Conservation (phyloP, 1,140 invertebrate genomes). For the Trypoxylus dichotomus region DNA sequence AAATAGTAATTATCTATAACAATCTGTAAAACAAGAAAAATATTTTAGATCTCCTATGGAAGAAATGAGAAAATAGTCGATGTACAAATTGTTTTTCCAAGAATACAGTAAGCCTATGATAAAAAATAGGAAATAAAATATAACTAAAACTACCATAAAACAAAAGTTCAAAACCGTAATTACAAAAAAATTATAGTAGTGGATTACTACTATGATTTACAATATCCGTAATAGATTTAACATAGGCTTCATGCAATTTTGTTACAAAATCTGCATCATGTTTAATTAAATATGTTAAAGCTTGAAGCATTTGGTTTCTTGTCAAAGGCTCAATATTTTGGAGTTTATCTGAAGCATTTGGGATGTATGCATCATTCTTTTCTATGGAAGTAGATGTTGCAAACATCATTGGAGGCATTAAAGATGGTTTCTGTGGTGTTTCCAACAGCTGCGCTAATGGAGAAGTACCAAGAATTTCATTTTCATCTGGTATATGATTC, state of each 20-base stretch:
- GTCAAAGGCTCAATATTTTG: slow-evolving; percentile 70
- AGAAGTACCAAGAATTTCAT: slow-evolving; percentile 52
- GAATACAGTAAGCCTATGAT: not conserved
- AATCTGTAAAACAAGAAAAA: not conserved
- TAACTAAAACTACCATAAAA: slow-evolving; percentile 16
- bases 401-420: slow-evolving; percentile 85
- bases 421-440: slow-evolving; percentile 65
- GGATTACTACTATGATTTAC: slow-evolving; percentile 25
- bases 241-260: slow-evolving; percentile 87
- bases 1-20: slow-evolving; percentile 1
- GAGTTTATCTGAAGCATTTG: slow-evolving; percentile 35
- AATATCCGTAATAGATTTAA: slow-evolving; percentile 77
- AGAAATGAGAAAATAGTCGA: not conserved
- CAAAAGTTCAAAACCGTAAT: not conserved
- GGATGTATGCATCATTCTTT: slow-evolving; percentile 34
- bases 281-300: slow-evolving; percentile 82
- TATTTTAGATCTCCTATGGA: not conserved
- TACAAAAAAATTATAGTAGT: slow-evolving; percentile 9
- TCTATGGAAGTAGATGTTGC: slow-evolving; percentile 54
- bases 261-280: slow-evolving; percentile 84
- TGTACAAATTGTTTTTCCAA: not conserved
- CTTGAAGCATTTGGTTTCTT: slow-evolving; percentile 83
- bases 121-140: slow-evolving; percentile 11
- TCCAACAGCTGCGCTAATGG: slow-evolving; percentile 56
- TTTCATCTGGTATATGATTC: slow-evolving; percentile 41